Percentiles rank a stretch among this genome's conserved stretches.
Evolutionary conservation across 2,888 invertebrate species (phyloP).

Genomic region (Chrysodeixis includens): DNA sequence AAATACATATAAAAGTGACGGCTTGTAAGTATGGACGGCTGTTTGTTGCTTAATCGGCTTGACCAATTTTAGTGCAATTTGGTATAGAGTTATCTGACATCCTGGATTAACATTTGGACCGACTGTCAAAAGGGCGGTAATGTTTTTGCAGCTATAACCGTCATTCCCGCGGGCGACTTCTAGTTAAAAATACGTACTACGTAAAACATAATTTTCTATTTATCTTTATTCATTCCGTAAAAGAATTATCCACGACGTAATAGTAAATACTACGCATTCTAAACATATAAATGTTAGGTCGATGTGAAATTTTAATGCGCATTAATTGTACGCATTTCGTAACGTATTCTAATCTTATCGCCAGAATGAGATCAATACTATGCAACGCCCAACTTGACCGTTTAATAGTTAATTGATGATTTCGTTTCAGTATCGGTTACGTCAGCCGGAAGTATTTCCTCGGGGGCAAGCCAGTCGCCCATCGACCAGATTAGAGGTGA

Average conservation of each 20-base stretch:
- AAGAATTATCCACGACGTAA: conserved; percentile 30
- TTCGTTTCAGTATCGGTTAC: conserved; percentile 71
- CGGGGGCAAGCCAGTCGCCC: conserved; percentile 82
- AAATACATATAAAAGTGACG: too few species aligned
- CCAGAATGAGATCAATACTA: conserved; percentile 26
- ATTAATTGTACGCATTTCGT: conserved; percentile 16
- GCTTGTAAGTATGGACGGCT: too few species aligned
- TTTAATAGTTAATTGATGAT: conserved; percentile 22
- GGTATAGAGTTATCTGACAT: too few species aligned
- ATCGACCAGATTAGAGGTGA: conserved; percentile 78
- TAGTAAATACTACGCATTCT: conserved; percentile 24
- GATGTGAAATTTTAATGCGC: conserved; percentile 36
- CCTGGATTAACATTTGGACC: too few species aligned
- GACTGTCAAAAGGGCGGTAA: too few species aligned
- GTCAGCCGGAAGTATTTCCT: conserved; percentile 83
- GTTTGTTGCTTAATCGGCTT: too few species aligned
- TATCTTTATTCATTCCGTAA: background rate
- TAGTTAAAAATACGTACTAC: background rate
- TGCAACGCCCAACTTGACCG: conserved; percentile 17
- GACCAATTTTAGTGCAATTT: too few species aligned
- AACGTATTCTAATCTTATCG: conserved; percentile 31
- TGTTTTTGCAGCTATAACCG: too few species aligned
- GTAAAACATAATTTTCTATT: background rate
- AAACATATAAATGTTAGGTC: conserved; percentile 18
- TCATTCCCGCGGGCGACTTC: too few species aligned